phyloP scores from a whole-genome alignment of 2,888 invertebrate genomes.

The Loripinus fragilis region DNA sequence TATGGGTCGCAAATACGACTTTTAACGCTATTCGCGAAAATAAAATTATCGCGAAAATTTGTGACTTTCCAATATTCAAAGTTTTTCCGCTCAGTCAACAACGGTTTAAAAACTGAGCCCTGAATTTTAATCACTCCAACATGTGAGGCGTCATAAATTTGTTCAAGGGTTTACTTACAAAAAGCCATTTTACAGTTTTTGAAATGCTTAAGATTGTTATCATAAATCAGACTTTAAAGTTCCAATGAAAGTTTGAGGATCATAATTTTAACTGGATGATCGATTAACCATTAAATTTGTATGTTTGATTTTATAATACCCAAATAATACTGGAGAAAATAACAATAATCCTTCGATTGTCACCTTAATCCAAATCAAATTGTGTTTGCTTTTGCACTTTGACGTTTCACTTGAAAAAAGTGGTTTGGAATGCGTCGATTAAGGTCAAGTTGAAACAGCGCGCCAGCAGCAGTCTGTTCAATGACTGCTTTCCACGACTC shows the following conservation, averaged over 20 bases:
- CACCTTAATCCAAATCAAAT: neutral
- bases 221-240: constrained; percentile 2
- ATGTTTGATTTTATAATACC: neutral
- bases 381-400: neutral
- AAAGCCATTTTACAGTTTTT: neutral
- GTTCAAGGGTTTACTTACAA: neutral
- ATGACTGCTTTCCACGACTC: too few relatives aligned
- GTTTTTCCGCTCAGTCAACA: too few relatives aligned
- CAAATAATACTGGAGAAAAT: neutral
- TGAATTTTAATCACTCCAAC: neutral
- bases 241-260: neutral
- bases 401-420: too few relatives aligned
- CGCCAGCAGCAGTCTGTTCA: too few relatives aligned
- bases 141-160: constrained; percentile 1
- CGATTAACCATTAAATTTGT: constrained; percentile 3
- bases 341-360: neutral
- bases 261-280: neutral
- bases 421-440: too few relatives aligned
- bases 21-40: too few relatives aligned
- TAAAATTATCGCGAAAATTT: too few relatives aligned
- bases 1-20: too few relatives aligned
- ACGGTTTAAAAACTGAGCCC: too few relatives aligned
- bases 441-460: too few relatives aligned
- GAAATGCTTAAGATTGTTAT: neutral
- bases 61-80: too few relatives aligned